These are phyloP conservation scores for Urocyon cinereoargenteus DNA, from an alignment of 2,797 vertebrate genomes.

Conservation along the genomic window DNA sequence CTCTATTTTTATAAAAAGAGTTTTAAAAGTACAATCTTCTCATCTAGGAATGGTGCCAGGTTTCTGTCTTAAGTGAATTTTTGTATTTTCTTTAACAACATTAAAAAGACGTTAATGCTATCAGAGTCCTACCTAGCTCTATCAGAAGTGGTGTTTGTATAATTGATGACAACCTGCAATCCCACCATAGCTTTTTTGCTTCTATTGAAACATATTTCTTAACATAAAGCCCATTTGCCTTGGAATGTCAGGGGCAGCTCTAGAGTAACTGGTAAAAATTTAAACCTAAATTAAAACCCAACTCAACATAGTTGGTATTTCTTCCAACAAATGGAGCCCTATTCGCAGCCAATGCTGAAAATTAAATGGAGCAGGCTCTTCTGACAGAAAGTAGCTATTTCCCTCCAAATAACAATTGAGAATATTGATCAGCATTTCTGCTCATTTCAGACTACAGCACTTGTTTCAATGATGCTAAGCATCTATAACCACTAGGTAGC, in stretches of 20 bases:
- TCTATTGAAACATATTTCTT: slow-evolving; percentile 39
- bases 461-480: neutral
- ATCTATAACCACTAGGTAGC: neutral
- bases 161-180: slow-evolving; percentile 60
- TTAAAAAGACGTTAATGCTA: slow-evolving; percentile 55
- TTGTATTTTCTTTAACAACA: slow-evolving; percentile 22
- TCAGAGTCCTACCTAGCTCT: slow-evolving; percentile 51
- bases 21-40: slow-evolving; percentile 70
- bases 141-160: neutral
- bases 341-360: slow-evolving; percentile 63
- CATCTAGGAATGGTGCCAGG: slow-evolving; percentile 73
- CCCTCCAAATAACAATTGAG: neutral
- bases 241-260: slow-evolving; percentile 60
- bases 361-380: slow-evolving; percentile 38
- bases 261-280: slow-evolving; percentile 60
- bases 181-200: slow-evolving; percentile 57
- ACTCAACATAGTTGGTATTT: neutral
- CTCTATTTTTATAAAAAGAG: slow-evolving; percentile 53
- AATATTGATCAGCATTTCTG: neutral
- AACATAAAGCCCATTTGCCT: slow-evolving; percentile 51
- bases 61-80: slow-evolving; percentile 74
- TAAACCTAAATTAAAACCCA: slow-evolving; percentile 58
- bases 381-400: neutral
- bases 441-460: neutral
- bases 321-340: slow-evolving; percentile 32